Conservation (phyloP, 2,113 vertebrate genomes). For the Chloropsis hardwickii region DNA sequence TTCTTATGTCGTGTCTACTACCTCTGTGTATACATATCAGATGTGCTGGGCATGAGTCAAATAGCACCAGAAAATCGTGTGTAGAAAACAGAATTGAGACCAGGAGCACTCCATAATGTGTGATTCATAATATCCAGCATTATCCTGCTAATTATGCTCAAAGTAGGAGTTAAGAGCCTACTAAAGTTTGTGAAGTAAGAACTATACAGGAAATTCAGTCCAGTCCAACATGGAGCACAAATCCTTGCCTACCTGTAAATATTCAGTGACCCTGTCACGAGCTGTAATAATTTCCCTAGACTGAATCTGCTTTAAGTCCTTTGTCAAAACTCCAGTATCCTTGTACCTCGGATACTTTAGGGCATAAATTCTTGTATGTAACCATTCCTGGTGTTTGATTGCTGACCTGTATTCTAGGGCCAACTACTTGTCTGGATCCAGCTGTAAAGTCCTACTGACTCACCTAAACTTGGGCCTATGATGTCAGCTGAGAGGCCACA, state of each 20-base stretch:
- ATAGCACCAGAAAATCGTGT: neutral
- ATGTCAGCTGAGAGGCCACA: neutral
- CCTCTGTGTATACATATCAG: neutral
- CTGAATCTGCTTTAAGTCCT: neutral
- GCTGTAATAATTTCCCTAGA: neutral
- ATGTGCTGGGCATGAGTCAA: neutral
- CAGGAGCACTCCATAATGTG: neutral
- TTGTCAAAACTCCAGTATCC: neutral
- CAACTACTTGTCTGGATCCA: neutral
- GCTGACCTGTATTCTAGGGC: neutral
- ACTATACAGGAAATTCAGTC: neutral
- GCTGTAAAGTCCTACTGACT: neutral
- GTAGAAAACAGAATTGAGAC: neutral
- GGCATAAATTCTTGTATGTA: neutral
- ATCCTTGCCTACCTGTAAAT: neutral
- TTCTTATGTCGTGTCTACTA: neutral
- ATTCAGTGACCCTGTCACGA: neutral
- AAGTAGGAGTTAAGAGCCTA: neutral
- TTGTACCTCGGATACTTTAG: neutral
- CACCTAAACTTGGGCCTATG: accelerated
- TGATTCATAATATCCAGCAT: neutral
- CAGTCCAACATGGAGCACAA: neutral
- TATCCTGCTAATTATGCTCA: neutral
- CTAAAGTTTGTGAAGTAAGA: neutral
- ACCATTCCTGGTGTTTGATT: neutral